phyloP scores from a whole-genome alignment of 2,888 invertebrate genomes.

The Ormyrus pomaceus region DNA sequence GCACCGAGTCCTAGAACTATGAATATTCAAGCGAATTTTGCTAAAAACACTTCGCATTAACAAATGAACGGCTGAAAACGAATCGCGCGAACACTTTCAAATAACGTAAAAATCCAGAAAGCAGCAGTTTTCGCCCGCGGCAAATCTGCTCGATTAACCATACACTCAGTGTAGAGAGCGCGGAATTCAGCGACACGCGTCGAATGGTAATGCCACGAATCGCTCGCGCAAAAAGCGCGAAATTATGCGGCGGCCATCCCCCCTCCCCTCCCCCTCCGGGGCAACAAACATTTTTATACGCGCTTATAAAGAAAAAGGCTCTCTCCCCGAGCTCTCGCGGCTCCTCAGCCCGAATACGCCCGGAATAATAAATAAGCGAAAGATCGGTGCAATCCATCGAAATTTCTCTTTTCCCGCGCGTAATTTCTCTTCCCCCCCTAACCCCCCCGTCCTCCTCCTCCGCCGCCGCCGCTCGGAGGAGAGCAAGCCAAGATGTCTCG shows the following conservation, averaged over 20 bases:
- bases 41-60: too few species aligned
- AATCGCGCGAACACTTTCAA: slow-evolving; percentile 7
- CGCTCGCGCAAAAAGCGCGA: slow-evolving; percentile 4
- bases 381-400: slow-evolving; percentile 54
- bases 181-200: neutral
- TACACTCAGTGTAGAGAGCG: neutral
- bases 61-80: too few species aligned
- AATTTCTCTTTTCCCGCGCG: slow-evolving; percentile 53
- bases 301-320: neutral
- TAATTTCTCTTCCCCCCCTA: slow-evolving; percentile 49
- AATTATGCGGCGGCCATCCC: slow-evolving; percentile 12
- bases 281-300: slow-evolving; percentile 31
- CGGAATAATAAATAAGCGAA: slow-evolving; percentile 55
- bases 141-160: too few species aligned
- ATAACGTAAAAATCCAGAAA: neutral
- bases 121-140: too few species aligned
- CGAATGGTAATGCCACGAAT: neutral
- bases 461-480: too few species aligned
- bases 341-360: slow-evolving; percentile 34
- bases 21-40: too few species aligned
- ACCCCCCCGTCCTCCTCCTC: too few species aligned
- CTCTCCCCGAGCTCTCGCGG: neutral
- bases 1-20: too few species aligned
- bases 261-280: neutral
- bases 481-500: slow-evolving; percentile 48